Evolutionary conservation across 92 coral and sea anemone genomes (phyloP), one percentile per base, ranked within the genome.

Genomic region (Blastomussa wellsi): DNA sequence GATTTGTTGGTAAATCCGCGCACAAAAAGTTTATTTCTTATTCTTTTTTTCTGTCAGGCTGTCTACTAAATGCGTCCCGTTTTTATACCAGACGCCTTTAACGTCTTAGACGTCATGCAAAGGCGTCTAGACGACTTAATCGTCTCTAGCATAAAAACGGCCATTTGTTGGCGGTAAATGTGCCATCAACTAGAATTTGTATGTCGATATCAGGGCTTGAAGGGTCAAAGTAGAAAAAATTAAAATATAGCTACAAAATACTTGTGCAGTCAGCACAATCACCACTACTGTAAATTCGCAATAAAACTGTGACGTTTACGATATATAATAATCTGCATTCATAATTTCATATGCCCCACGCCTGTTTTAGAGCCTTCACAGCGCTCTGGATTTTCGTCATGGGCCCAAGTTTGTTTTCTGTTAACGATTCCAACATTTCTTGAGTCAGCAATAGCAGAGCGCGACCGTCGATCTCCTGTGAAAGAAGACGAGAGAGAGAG

Each of bases 361-460:
- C 95, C 78, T 94, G 98, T 84, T 94, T 94, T 31, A 94, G 90
- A 7, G 98, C 98, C 49, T 90, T 88, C 35, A 94, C 93, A 3
- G 98, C 98, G 72, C 93, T 94, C 92, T 94, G 98, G 82, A 94
- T 94, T 84, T 94, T 94, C n/a, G 98, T 94, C 98, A 94, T 94
- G 28, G 98, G 98, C 16, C 98, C 98, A 52, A 94, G 92, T 83
- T 94, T 94, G 90, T 94, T 94, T 68, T 94, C 98, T 37, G 98
- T 94, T 14, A 94, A 87, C 41, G 95, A 92, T 84, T 94, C 98
- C 77, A 94, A 73, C 95, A 92, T 92, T 86, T 94, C 98, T 88
- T 94, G 98, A 38, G 98, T 94, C 85, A 94, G 76, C 5, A 94
- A 78, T 47, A 94, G 82, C 35, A 94, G 89, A 4, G 98, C 98